Evolutionary conservation across 2,113 vertebrate genomes (phyloP), one percentile per base, ranked within the genome.

Genomic region (Naja naja): DNA sequence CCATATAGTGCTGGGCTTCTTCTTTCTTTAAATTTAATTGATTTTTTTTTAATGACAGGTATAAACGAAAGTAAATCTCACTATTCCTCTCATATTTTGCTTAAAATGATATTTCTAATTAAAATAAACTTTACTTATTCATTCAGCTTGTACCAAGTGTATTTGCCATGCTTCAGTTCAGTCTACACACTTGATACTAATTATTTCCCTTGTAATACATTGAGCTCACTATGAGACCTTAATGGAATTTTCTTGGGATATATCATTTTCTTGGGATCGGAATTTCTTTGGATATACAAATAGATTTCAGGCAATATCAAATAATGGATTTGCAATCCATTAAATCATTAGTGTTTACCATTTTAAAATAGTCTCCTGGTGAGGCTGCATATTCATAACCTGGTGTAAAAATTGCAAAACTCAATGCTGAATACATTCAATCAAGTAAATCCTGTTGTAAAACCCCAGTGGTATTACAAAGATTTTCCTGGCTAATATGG

Each of bases 101-200:
- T 93, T 95, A 34, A 87, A 81, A 94, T 54, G 94, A 94, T 93
- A 92, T 9, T 89, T 91, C 89, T 34, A 95, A 89, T 92, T 93
- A 85, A 52, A 49, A 81, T 81, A 95, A 96, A 52, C 92, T 93
- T 49, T 49, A 93, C 4, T 91, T 95, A 91, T 92, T 96, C 95
- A 95, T 92, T 91, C 85, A 87, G 34, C 58, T 94, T 95, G 88
- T 64, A 93, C 91, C 93, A 25, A 93, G 91, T 16, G 16, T 43
- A 88, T 95, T 97, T 94, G 64, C 92, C 74, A 94, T n/a, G 92
- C 22, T 88, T 95, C 89, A 93, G 27, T 87, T 95, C 93, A 95
- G 91, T 89, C 89, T 93, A 91, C 91, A 56, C 86, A 7, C 91
- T 89, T 95, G 55, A 93, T 93, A 11, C 10, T 86, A 96, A 93